Evolutionary conservation across 2,113 vertebrate genomes (phyloP).

Genomic region (Cyanistes caeruleus): DNA sequence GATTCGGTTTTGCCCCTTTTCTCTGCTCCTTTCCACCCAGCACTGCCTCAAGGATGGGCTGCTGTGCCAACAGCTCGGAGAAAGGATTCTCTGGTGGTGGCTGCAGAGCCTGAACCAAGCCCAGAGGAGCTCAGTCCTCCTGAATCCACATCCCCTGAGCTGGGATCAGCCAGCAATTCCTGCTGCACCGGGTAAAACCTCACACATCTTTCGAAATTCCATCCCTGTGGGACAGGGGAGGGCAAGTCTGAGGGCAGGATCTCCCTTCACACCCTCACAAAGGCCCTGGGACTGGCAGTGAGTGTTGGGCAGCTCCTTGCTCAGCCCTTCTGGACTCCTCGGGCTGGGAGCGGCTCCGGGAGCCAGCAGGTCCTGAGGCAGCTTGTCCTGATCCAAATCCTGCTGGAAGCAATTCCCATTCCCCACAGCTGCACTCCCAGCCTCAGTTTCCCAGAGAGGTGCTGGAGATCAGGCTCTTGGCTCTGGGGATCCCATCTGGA

Average conservation of each 20-base stretch:
- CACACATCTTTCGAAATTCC: neutral
- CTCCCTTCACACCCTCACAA: neutral
- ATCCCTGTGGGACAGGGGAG: neutral
- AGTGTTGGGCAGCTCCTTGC: neutral
- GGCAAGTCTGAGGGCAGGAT: neutral
- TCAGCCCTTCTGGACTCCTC: neutral
- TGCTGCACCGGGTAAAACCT: neutral
- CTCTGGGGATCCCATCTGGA: neutral
- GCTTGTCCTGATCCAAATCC: neutral
- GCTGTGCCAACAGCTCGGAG: neutral
- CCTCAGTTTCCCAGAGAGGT: neutral
- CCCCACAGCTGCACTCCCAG: neutral
- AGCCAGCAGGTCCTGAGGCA: neutral
- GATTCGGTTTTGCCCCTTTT: fast-evolving
- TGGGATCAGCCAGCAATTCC: neutral
- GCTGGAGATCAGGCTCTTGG: neutral
- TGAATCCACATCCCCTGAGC: neutral
- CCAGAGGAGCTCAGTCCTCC: neutral
- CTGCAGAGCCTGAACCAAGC: neutral
- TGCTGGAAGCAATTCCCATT: neutral
- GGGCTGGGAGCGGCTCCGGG: neutral
- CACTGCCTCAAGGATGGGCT: neutral
- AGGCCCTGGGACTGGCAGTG: neutral
- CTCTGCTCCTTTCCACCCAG: neutral
- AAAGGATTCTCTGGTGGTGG: neutral